A percentile compares a stretch with the other conserved stretches of the same genome.
phyloP scores from a whole-genome alignment of 2,888 invertebrate species.

The Lasioglossum oenotherae region DNA sequence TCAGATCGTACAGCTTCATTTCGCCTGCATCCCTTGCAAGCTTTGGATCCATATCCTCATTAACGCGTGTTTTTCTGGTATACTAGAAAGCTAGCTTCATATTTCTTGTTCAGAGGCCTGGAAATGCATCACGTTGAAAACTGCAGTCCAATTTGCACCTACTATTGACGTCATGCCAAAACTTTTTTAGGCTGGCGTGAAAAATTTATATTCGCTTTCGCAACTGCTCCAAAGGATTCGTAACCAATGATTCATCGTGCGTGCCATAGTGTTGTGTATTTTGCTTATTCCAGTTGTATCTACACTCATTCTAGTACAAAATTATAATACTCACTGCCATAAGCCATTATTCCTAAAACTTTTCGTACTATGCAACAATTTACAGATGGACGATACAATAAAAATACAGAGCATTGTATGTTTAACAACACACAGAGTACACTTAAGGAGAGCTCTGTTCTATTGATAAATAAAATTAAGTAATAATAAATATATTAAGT shows the following conservation, averaged over 20 bases:
- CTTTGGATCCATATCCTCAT: background rate
- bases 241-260: background rate
- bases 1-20: background rate
- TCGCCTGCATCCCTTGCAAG: background rate
- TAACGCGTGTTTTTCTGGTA: background rate
- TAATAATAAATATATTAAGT: background rate
- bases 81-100: background rate
- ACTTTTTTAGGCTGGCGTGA: background rate
- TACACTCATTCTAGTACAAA: background rate
- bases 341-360: background rate
- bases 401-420: background rate
- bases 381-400: background rate
- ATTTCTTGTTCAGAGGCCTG: background rate
- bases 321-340: background rate
- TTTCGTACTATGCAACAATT: too few species aligned
- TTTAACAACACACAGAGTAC: background rate
- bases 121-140: background rate
- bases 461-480: background rate
- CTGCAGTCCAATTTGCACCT: conserved; percentile 3
- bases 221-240: background rate
- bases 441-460: background rate
- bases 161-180: background rate
- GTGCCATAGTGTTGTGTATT: background rate
- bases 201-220: conserved; percentile 5
- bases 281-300: background rate